phyloP scores from a whole-genome alignment of 53 echinoderm and acorn worm genomes.

The Patiria pectinifera region DNA sequence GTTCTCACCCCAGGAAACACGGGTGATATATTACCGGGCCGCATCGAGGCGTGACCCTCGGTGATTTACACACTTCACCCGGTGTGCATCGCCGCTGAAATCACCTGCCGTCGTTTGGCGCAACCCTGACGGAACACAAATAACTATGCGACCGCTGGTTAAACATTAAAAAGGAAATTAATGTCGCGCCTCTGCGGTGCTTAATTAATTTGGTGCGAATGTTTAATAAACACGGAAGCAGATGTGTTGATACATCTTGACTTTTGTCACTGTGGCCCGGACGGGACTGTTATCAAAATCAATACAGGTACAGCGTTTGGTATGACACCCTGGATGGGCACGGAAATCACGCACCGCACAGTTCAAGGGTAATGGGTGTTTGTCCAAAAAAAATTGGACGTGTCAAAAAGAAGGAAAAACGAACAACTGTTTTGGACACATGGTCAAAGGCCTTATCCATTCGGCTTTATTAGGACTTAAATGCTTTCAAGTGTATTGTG shows the following conservation, averaged over 20 bases:
- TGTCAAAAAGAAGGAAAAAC: too few relatives aligned
- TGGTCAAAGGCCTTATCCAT: not conserved
- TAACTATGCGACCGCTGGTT: not conserved
- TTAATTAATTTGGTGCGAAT: constrained; percentile 30
- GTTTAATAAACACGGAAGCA: constrained; percentile 33
- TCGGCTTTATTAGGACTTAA: not conserved
- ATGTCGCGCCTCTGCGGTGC: not conserved
- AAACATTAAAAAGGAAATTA: not conserved
- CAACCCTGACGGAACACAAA: not conserved
- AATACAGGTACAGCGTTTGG: not conserved
- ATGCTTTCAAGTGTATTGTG: too few relatives aligned
- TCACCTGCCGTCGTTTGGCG: not conserved
- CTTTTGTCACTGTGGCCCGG: not conserved
- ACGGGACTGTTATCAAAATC: not conserved
- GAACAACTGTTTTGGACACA: too few relatives aligned
- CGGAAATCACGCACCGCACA: not conserved
- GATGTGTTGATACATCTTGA: constrained; percentile 48
- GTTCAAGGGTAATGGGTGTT: too few relatives aligned
- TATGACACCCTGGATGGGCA: not conserved
- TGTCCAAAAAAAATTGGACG: too few relatives aligned
- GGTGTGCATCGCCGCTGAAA: not conserved
- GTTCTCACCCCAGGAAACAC: constrained; percentile 4
- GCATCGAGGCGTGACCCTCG: constrained; percentile 27
- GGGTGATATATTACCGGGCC: not conserved
- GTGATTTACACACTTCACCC: constrained; percentile 1